phyloP scores from a whole-genome alignment of 2,797 vertebrate genomes.

The Trachops cirrhosus region DNA sequence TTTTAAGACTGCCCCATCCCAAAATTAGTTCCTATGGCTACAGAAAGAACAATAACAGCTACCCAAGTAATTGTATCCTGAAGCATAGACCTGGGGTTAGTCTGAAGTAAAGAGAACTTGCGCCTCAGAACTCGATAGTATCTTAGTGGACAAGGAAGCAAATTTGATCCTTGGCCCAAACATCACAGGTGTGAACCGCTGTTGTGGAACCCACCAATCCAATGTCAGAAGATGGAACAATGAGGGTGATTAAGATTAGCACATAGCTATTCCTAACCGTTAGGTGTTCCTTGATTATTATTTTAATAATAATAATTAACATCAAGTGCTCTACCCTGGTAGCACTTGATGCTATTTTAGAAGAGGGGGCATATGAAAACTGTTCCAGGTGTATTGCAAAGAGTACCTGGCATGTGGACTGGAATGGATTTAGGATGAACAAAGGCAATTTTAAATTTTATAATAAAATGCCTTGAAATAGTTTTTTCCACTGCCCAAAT shows the following conservation, averaged over 20 bases:
- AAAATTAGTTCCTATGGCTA: neutral
- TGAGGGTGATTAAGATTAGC: neutral
- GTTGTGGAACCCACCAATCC: neutral
- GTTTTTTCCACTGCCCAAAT: neutral
- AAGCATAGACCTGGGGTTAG: neutral
- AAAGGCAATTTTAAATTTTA: constrained; percentile 10
- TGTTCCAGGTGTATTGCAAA: neutral
- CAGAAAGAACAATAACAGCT: neutral
- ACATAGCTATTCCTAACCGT: neutral
- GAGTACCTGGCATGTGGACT: neutral
- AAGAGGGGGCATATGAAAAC: neutral
- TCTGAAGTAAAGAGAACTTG: constrained; percentile 34
- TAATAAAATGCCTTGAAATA: constrained; percentile 26
- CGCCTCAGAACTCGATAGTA: neutral
- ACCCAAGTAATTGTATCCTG: neutral
- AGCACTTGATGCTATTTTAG: constrained; percentile 24
- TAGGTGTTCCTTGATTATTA: neutral
- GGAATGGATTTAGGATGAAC: neutral
- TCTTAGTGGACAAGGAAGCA: neutral
- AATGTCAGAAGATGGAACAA: neutral
- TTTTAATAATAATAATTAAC: neutral
- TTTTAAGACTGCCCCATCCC: neutral
- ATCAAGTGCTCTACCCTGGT: neutral
- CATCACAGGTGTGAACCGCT: neutral
- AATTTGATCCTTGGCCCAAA: neutral